Evolutionary conservation across 2,113 vertebrate species (phyloP).

Genomic region (Galeopterus variegatus): DNA sequence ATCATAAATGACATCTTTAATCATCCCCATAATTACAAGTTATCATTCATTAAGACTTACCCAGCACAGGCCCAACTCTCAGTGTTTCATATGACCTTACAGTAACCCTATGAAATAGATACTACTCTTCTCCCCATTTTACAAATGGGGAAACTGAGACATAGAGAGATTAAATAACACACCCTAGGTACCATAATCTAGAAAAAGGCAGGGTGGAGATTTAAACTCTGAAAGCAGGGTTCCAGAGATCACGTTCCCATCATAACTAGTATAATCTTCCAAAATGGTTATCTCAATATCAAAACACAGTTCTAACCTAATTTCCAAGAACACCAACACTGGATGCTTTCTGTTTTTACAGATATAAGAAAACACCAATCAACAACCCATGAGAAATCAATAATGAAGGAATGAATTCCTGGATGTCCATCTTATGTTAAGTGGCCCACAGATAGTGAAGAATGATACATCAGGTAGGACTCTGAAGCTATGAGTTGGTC

Average conservation of each 20-base stretch:
- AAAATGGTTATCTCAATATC: neutral
- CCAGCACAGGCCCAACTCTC: too few relatives aligned
- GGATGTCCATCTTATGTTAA: neutral
- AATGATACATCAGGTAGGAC: neutral
- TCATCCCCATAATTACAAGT: neutral
- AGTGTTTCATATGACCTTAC: neutral
- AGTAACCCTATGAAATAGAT: neutral
- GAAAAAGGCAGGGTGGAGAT: neutral
- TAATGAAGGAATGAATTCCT: neutral
- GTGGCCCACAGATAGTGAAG: neutral
- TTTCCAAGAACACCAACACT: neutral
- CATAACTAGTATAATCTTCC: neutral
- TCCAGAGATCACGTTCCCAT: neutral
- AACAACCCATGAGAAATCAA: neutral
- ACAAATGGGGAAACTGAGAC: neutral
- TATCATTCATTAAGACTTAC: neutral
- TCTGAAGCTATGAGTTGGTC: neutral
- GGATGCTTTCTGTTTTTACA: neutral
- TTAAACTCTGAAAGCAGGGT: neutral
- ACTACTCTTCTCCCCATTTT: neutral
- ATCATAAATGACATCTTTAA: neutral
- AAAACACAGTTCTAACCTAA: neutral
- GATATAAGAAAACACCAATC: neutral
- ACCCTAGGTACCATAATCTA: too few relatives aligned
- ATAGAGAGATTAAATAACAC: neutral